phyloP scores from a whole-genome alignment of 2,888 invertebrate species.

The Ceriagrion tenellum region DNA sequence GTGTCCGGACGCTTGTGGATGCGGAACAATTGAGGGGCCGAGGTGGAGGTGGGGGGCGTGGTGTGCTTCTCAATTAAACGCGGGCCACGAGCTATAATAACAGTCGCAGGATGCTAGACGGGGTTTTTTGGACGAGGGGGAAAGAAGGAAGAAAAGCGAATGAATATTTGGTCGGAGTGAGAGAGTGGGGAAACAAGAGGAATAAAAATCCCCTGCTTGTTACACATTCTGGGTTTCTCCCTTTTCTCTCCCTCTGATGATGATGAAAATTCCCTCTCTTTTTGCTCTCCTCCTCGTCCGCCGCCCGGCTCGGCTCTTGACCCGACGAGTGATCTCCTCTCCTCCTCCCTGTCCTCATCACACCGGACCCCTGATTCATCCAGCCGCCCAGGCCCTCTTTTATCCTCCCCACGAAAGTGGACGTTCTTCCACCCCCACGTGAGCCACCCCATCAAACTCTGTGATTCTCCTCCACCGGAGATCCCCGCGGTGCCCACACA shows the following conservation, averaged over 20 bases:
- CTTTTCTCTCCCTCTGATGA: too few species aligned
- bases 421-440: neutral
- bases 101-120: neutral
- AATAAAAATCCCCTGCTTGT: neutral
- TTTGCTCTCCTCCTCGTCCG: neutral
- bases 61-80: neutral
- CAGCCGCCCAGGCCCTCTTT: neutral
- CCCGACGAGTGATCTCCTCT: neutral
- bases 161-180: slow-evolving; percentile 8
- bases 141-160: neutral
- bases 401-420: neutral
- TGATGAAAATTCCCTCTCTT: slow-evolving; percentile 22
- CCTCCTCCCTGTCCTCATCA: neutral
- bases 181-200: neutral
- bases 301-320: neutral
- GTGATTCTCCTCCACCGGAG: neutral
- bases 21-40: neutral
- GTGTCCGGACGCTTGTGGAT: neutral
- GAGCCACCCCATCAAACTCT: neutral
- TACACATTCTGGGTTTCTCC: neutral
- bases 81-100: neutral
- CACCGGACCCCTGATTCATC: neutral
- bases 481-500: neutral
- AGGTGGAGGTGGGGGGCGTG: neutral
- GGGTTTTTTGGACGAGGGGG: too few species aligned